Evolutionary conservation across 2,797 vertebrate genomes (phyloP).

Genomic region (Etheostoma perlongum): DNA sequence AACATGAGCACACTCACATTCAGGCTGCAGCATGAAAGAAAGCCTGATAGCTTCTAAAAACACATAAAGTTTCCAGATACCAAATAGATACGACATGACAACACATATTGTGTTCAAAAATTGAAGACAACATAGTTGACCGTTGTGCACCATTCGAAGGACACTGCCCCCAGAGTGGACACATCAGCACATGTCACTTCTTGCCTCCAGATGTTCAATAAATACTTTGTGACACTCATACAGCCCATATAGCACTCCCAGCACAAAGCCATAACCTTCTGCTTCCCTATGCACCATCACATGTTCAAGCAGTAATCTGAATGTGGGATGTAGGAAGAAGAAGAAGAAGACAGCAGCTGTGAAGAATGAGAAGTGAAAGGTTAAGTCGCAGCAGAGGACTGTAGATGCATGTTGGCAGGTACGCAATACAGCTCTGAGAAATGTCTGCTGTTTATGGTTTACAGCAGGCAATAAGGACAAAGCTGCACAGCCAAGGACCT

Average conservation of each 20-base stretch:
- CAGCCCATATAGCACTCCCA: conserved; percentile 52
- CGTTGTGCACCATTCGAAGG: conserved; percentile 31
- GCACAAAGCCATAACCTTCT: conserved; percentile 52
- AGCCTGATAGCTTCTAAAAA: conserved; percentile 6
- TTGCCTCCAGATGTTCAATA: conserved; percentile 49
- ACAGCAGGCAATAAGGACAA: conserved; percentile 49
- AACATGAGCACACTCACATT: conserved; percentile 35
- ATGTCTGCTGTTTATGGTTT: conserved; percentile 59
- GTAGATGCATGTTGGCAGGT: conserved; percentile 55
- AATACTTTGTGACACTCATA: conserved; percentile 59
- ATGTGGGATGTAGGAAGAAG: conserved; percentile 28
- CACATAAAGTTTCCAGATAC: background rate
- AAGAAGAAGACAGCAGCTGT: conserved; percentile 25
- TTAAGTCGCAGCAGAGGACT: conserved; percentile 34
- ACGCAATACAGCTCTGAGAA: conserved; percentile 50
- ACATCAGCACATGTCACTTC: conserved; percentile 64
- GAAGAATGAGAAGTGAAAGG: conserved; percentile 62
- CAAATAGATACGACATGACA: background rate
- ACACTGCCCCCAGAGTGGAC: conserved; percentile 33
- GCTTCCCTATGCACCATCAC: conserved; percentile 13
- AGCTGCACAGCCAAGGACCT: conserved; percentile 15
- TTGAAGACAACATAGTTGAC: conserved; percentile 7
- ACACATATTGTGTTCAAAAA: background rate
- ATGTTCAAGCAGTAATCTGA: conserved; percentile 49
- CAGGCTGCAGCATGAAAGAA: conserved; percentile 13